Base-by-base conservation (phyloP, 2,888 invertebrate species). In the Allophyes oxyacanthae region DNA sequence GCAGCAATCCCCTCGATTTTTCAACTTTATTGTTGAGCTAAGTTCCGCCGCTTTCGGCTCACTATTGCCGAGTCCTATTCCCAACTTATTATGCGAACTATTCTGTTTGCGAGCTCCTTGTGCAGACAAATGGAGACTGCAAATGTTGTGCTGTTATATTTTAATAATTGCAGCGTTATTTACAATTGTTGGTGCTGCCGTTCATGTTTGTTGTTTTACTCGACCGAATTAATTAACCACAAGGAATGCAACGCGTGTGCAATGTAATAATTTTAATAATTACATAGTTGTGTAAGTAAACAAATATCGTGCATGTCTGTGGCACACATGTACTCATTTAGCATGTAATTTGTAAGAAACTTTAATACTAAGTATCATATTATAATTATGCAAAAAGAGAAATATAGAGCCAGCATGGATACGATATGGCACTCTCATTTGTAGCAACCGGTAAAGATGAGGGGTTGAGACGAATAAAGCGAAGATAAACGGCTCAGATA, bases 21-120 rank as follows among this genome's bases (percentile, higher is more conserved):
- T 92, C 90, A 92, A 91, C 88, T 90, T 90, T 89, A 91, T 91
- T 92, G 88, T 89, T 64, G 82, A 80, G 84, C 85, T 82, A 86
- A 90, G 87, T 89, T 89, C 80, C 53, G 68, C 75, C 83, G 80
- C 83, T 83, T 78, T 78, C 75, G 78, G 60, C 64, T 55, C 60
- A 64, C 66, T 66, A 59, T 64, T 69, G 77, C 78, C 59, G 61
- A 69, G 76, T 75, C 77, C 79, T 82, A 83, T 84, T 84, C 76
- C 69, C 77, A 78, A 83, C 82, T 86, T 86, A 86, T 85, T 84
- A 84, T 81, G 82, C 78, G 78, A 79, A 82, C 79, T 78, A 77
- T 78, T 78, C 79, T 82, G 56, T 71, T 61, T 60, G 64, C 38
- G 40, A 61, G 45, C 76, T 64, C 62, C 75, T 75, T 73, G 67